phyloP scores from a whole-genome alignment of 2,888 invertebrate species.

The Chrysodeixis includens region DNA sequence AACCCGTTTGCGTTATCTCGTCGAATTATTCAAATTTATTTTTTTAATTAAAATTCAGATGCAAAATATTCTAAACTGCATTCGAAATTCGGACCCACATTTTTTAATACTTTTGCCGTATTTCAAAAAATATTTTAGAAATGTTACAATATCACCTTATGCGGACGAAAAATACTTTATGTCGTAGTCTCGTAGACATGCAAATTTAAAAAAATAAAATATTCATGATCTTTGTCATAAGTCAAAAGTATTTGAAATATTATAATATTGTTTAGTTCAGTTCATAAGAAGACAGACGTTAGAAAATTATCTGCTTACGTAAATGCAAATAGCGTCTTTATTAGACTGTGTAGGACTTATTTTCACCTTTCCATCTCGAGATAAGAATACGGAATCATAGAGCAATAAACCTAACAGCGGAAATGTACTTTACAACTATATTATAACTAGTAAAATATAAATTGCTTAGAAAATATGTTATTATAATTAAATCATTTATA shows the following conservation, averaged over 20 bases:
- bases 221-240: background rate
- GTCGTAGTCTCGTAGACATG: background rate
- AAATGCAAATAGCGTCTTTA: conserved; percentile 25
- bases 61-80: conserved; percentile 15
- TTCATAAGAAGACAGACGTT: background rate
- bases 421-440: background rate
- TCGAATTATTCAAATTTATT: conserved; percentile 6
- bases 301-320: conserved; percentile 5
- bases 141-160: background rate
- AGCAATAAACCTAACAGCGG: background rate
- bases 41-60: conserved; percentile 1
- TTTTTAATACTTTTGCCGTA: background rate
- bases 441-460: background rate
- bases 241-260: background rate
- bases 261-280: background rate
- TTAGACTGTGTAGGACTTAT: conserved; percentile 16
- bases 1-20: background rate
- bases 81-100: conserved; percentile 12
- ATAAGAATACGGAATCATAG: background rate
- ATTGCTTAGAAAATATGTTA: too few species aligned
- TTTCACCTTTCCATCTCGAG: conserved; percentile 23
- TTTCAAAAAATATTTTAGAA: background rate
- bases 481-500: too few species aligned
- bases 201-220: background rate
- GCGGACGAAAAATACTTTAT: too few species aligned